Evolutionary conservation across 2,888 invertebrate genomes (phyloP), one percentile per base, ranked within the genome.

Genomic region (Chloroclysta siterata): DNA sequence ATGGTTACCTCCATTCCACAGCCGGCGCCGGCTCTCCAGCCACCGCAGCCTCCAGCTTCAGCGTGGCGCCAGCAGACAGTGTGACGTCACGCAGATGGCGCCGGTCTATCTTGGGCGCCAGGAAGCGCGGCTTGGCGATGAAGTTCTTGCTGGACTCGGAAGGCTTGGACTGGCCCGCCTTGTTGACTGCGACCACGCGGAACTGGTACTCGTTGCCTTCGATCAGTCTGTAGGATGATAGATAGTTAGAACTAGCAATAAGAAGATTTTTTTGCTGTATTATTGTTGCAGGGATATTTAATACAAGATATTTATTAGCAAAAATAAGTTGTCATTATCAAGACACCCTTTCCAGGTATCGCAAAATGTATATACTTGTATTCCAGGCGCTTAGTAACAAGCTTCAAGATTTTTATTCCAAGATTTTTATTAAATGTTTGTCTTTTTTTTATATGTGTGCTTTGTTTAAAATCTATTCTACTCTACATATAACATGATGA

Each of bases 161-260:
- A 0, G 99, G 98, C 75, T 98, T 97, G 77, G 99, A 97, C 81
- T 96, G 96, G 0, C 99, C 99, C 10, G 98, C 98, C 85, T 98
- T 97, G 91, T 99, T 99, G 59, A 99, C 94, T 8, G 99, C 99
- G 72, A 98, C 95, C 36, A 99, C 96, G 36, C 99, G 95, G 96
- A 99, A 99, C 88, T 99, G 98, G 86, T 98, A 99, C 82, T 99
- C 98, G 84, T 98, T 98, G 73, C 99, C 99, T 94, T 99, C 99
- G 78, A 97, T 97, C 53, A 99, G 89, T 47, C 93, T 93, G 83
- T 41, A 17, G 0, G 11, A 50, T 10, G 14, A 15, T 39, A 4
- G 3, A 46, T 17, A 11, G 10, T 15, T 6, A 33, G 33, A 33
- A 33, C 33, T 33, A 5, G 33, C 6, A 33, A 33, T 29, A 29